phyloP scores from a whole-genome alignment of 2,113 vertebrate genomes.

The Stomatorhinus ivindoensis region DNA sequence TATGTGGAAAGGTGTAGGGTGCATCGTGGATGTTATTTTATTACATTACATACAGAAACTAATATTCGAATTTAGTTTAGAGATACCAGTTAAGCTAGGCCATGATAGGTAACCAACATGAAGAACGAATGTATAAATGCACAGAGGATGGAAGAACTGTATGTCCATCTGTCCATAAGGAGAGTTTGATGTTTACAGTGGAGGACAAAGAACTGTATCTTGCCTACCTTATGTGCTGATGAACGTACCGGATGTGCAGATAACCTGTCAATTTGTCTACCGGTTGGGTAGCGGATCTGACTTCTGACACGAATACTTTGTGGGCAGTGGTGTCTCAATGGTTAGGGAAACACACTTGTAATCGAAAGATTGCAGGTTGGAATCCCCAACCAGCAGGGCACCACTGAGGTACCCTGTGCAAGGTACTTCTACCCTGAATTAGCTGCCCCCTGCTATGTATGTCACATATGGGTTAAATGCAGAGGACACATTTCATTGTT shows the following conservation, averaged over 20 bases:
- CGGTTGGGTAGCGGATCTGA: background rate
- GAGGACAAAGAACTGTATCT: background rate
- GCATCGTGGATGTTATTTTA: background rate
- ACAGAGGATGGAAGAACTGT: background rate
- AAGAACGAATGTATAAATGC: background rate
- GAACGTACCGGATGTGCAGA: background rate
- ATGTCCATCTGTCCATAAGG: background rate
- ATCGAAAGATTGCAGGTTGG: too few species aligned
- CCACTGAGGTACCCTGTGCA: too few species aligned
- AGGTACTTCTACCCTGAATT: too few species aligned
- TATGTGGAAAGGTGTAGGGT: background rate
- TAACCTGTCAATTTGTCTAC: background rate
- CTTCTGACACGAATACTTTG: too few species aligned
- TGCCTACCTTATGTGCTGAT: too few species aligned
- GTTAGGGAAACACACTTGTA: too few species aligned
- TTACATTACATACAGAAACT: background rate
- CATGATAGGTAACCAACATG: background rate
- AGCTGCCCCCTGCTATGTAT: too few species aligned
- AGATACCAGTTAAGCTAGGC: background rate
- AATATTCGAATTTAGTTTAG: background rate
- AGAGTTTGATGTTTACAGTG: background rate
- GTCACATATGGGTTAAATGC: too few species aligned
- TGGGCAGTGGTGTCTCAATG: too few species aligned
- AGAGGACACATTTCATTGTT: too few species aligned
- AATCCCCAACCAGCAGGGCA: too few species aligned